Conservation (phyloP, 2,113 vertebrate genomes). For the Hippotragus niger region DNA sequence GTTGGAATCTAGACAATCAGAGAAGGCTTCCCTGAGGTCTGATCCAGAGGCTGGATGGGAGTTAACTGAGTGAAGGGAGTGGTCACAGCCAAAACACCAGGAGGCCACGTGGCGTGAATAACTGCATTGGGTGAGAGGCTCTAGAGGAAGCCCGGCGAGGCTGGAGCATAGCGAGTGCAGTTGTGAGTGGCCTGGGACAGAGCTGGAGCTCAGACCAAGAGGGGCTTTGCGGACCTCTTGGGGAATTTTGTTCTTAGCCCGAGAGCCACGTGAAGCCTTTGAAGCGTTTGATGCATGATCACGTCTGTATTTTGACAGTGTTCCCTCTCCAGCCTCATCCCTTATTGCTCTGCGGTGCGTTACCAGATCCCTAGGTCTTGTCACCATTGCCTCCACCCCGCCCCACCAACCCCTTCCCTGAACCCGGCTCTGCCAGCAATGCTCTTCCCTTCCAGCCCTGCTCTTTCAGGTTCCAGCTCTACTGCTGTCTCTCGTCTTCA, state of each 20-base stretch:
- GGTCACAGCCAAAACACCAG: neutral
- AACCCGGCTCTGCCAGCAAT: neutral
- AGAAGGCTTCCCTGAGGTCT: neutral
- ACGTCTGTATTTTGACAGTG: neutral
- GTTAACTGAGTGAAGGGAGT: neutral
- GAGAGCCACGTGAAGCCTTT: neutral
- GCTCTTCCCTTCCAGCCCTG: neutral
- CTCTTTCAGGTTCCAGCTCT: neutral
- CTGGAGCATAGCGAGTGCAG: neutral
- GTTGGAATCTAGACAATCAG: neutral
- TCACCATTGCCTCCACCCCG: neutral
- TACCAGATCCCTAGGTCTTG: neutral
- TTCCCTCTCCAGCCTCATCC: neutral
- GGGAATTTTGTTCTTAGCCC: neutral
- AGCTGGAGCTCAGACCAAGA: neutral
- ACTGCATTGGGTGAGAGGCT: neutral
- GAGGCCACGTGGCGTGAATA: neutral
- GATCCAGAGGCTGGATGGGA: neutral
- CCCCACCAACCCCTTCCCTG: neutral
- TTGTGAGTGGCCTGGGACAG: neutral
- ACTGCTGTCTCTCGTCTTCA: neutral
- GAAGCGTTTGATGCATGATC: neutral
- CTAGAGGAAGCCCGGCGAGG: neutral
- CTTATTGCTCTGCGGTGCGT: neutral
- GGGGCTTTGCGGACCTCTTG: neutral